Percentiles rank a stretch among this genome's conserved stretches.
phyloP scores from a whole-genome alignment of 2,797 vertebrate species.

The Streptopelia turtur region DNA sequence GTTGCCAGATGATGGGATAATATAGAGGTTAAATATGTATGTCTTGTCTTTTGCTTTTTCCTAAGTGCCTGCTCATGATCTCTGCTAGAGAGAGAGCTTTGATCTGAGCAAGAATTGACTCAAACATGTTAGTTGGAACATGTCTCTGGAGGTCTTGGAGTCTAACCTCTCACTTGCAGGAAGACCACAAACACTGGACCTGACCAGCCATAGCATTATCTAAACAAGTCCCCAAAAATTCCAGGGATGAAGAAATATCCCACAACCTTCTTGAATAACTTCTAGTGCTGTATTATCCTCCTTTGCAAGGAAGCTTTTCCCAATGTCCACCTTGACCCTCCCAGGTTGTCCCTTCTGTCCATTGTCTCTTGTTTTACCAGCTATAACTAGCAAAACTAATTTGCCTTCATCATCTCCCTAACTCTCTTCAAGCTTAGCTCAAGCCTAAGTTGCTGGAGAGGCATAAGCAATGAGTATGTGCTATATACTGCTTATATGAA shows the following conservation, averaged over 20 bases:
- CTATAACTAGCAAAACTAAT: not conserved
- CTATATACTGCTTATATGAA: not conserved
- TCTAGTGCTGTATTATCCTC: not conserved
- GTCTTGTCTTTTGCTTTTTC: not conserved
- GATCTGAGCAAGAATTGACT: not conserved
- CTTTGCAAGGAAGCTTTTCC: not conserved
- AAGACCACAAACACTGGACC: accelerated
- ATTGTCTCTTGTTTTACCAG: not conserved
- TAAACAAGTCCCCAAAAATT: not conserved
- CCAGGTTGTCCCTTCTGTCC: not conserved
- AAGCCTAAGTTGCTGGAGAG: not conserved
- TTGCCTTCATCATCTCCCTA: not conserved
- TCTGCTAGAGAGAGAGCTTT: not conserved
- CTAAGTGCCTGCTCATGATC: not conserved
- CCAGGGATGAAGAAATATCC: not conserved
- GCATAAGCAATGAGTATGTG: not conserved
- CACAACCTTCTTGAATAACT: not conserved
- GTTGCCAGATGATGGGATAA: not conserved
- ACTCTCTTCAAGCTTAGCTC: not conserved
- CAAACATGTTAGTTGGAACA: not conserved
- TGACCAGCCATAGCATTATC: not conserved
- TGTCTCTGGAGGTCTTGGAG: not conserved
- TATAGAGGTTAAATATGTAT: not conserved
- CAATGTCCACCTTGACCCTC: not conserved
- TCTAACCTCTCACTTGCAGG: not conserved